Evolutionary conservation across 2,113 vertebrate species (phyloP).

Genomic region (Bungarus multicinctus): DNA sequence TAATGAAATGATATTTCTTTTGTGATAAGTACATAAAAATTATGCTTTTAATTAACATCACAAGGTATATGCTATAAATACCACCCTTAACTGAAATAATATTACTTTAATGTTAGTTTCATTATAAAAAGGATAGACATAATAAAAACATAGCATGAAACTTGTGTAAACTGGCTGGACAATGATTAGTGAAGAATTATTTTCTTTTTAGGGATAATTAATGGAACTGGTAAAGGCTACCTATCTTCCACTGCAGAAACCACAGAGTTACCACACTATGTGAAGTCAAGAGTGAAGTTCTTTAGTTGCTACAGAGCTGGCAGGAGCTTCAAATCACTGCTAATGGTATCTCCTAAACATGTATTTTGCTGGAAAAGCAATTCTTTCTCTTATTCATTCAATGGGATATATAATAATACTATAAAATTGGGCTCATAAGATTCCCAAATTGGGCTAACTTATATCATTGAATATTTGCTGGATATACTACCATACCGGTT

Average conservation of each 20-base stretch:
- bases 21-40: constrained; percentile 95
- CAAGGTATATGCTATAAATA: constrained; percentile 82
- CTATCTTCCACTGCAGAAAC: neutral
- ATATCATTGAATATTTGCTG: neutral
- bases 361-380: neutral
- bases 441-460: neutral
- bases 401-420: neutral
- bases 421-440: neutral
- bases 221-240: neutral
- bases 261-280: neutral
- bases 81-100: constrained; percentile 79
- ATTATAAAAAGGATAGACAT: constrained; percentile 75
- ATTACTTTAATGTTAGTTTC: constrained; percentile 88
- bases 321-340: neutral
- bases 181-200: constrained; percentile 53
- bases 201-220: constrained; percentile 45
- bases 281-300: neutral
- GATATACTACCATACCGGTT: neutral
- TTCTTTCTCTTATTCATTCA: neutral
- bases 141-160: constrained; percentile 63
- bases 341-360: neutral
- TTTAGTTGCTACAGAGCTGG: neutral
- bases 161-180: constrained; percentile 64
- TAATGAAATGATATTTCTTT: constrained; percentile 98
- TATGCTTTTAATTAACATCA: constrained; percentile 97